Base-by-base conservation (phyloP, 2,888 invertebrate genomes). In the Pachymerium ferrugineum region DNA sequence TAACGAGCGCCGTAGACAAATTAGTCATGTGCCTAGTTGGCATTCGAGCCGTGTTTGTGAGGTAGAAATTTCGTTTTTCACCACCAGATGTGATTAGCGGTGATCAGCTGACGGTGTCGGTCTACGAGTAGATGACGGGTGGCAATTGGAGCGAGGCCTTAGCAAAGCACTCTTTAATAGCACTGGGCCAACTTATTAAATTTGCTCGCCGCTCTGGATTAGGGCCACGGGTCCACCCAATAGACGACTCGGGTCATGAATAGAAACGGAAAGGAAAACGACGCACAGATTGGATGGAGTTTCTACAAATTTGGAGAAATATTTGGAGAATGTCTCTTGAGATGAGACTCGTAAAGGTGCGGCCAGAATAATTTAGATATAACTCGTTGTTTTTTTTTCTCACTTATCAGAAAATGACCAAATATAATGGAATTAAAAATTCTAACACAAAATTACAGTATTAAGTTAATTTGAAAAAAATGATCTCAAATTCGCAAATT, bases 151-250 rank as follows among this genome's bases (percentile, higher is more conserved):
- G 62, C 25, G 62, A 62, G 62, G 62, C 62, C 62, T 62, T 62
- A 62, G 62, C 62, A 62, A 62, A 62, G 62, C 62, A 28, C 62
- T 62, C 62, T 62, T 62, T 62, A 62, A 62, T 62, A 62, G 62
- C 28, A 62, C 14, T n/a, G 28, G 28, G 62, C 62, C 28, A 14
- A 25, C 25, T 62, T 62, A 62, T 62, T 62, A 62, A 62, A 62
- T 62, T 62, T 62, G 62, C 62, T 62, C 28, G 62, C n/a, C 62
- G 62, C 14, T 62, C 25, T 22, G 25, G n/a, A 62, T 62, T 62
- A 25, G 28, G 28, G 12, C 14, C 25, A 1, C 12, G 19, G 47
- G 38, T n/a, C 38, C 16, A n/a, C n/a, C n/a, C n/a, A n/a, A n/a
- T n/a, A n/a, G n/a, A n/a, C n/a, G n/a, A n/a, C n/a, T n/a, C n/a